A percentile compares a stretch with the other conserved stretches of the same genome.
Evolutionary conservation across 2,888 invertebrate genomes (phyloP).

Genomic region (Lasioglossum figueresi): DNA sequence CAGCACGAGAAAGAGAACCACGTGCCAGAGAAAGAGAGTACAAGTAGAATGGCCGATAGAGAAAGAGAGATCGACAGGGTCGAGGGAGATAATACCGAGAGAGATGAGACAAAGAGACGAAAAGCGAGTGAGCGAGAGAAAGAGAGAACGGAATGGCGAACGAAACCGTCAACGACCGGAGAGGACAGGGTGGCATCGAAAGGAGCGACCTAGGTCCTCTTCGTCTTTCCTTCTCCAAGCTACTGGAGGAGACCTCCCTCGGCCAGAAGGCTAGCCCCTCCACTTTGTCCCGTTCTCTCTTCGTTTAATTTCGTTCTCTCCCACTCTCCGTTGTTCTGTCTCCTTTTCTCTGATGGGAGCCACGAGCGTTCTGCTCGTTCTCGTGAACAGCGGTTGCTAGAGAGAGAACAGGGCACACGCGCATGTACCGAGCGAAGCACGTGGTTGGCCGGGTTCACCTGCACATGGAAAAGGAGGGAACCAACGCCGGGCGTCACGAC

Average conservation of each 20-base stretch:
- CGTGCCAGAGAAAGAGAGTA: neutral
- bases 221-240: slow-evolving; percentile 32
- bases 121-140: neutral
- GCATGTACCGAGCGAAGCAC: slow-evolving; percentile 60
- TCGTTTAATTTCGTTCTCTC: neutral
- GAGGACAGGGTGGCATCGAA: slow-evolving; percentile 21
- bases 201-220: slow-evolving; percentile 27
- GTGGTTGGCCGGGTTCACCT: slow-evolving; percentile 70
- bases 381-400: slow-evolving; percentile 9
- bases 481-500: slow-evolving; percentile 61
- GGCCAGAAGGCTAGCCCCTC: slow-evolving; percentile 22
- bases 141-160: neutral
- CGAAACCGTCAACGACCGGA: slow-evolving; percentile 6
- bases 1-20: neutral
- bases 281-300: slow-evolving; percentile 11
- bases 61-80: neutral
- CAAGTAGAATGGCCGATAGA: neutral
- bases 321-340: neutral
- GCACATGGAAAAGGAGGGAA: slow-evolving; percentile 64
- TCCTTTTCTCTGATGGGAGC: neutral
- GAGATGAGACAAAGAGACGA: neutral
- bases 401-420: slow-evolving; percentile 53
- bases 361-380: neutral
- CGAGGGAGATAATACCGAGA: neutral
- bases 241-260: slow-evolving; percentile 12